phyloP scores from a whole-genome alignment of 2,797 vertebrate genomes.

The Synanceia verrucosa region DNA sequence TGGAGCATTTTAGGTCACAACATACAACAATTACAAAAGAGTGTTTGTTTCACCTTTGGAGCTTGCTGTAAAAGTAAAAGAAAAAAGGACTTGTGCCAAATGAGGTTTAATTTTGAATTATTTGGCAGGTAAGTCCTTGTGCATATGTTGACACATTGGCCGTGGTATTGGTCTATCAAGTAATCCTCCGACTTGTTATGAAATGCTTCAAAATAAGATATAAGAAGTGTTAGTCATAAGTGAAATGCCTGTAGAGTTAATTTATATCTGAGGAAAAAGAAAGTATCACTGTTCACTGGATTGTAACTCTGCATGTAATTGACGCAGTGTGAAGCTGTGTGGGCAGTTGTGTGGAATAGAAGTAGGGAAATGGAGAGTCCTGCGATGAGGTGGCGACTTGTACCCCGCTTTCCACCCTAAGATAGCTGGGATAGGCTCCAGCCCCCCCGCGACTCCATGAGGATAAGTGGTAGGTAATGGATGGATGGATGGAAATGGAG shows the following conservation, averaged over 20 bases:
- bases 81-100: no score
- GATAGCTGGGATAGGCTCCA: no score
- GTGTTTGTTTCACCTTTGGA: neutral
- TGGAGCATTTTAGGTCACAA: neutral
- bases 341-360: neutral
- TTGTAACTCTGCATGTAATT: neutral
- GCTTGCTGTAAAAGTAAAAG: neutral
- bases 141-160: no score
- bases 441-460: no score
- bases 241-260: neutral
- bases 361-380: neutral
- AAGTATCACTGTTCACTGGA: neutral
- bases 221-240: neutral
- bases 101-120: no score
- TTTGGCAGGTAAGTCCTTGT: no score
- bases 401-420: no score
- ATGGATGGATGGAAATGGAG: neutral
- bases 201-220: neutral
- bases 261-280: neutral
- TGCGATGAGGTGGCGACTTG: no score
- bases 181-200: neutral
- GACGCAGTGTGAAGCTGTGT: constrained; percentile 2
- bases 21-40: neutral
- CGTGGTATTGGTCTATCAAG: neutral
- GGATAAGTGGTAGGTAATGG: no score